These are phyloP conservation scores for Ramphastos sulfuratus DNA, from an alignment of 2,113 vertebrate genomes.

Conservation along the genomic window DNA sequence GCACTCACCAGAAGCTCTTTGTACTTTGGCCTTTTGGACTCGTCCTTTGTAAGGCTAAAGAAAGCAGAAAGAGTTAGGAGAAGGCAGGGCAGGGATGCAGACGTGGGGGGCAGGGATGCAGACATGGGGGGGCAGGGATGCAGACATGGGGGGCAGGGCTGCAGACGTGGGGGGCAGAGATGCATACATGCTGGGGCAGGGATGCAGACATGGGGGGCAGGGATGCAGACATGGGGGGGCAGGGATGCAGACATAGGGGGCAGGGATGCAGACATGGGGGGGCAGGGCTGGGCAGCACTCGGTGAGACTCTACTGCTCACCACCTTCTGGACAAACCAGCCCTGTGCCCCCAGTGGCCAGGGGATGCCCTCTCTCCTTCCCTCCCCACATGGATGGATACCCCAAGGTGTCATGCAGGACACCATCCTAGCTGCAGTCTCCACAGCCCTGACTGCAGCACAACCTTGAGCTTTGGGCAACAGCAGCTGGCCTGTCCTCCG, in stretches of 20 bases:
- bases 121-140: background rate
- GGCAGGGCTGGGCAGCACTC: background rate
- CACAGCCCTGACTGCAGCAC: fast-evolving
- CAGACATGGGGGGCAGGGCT: background rate
- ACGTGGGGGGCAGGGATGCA: background rate
- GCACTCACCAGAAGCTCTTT: constrained; percentile 96
- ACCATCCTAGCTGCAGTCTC: fast-evolving
- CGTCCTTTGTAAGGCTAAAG: constrained; percentile 98
- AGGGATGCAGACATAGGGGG: background rate
- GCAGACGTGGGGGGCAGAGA: too few relatives aligned
- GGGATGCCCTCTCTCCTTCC: background rate
- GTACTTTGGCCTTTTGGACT: constrained; percentile 99
- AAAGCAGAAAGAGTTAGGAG: constrained; percentile 43
- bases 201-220: background rate
- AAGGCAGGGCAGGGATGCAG: background rate
- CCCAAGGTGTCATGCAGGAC: background rate
- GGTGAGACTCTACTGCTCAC: background rate
- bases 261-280: background rate
- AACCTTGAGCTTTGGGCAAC: background rate
- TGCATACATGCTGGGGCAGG: too few relatives aligned
- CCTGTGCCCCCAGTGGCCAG: background rate
- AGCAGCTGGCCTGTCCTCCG: background rate
- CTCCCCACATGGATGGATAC: background rate
- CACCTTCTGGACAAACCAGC: background rate
- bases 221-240: background rate